A percentile compares a stretch with the other conserved stretches of the same genome.
These are phyloP conservation scores for Craseonycteris thonglongyai DNA, from an alignment of 2,113 vertebrate species.

Conservation along the genomic window DNA sequence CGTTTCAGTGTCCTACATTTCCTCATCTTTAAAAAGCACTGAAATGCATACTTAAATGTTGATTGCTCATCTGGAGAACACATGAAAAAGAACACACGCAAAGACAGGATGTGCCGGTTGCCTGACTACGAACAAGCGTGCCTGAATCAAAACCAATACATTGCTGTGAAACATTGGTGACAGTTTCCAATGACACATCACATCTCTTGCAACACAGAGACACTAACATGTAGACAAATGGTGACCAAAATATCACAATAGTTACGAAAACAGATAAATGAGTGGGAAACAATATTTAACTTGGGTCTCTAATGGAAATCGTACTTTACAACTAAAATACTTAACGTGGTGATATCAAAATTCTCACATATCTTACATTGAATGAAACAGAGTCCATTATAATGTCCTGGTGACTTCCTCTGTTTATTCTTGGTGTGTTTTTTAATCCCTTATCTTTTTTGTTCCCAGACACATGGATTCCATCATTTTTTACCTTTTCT, in stretches of 20 bases:
- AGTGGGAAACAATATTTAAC: neutral
- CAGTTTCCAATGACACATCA: neutral
- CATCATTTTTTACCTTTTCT: neutral
- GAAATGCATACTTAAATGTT: neutral
- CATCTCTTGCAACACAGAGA: neutral
- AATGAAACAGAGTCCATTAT: neutral
- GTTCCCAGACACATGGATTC: neutral
- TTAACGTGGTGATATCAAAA: neutral
- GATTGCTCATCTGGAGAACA: conserved; percentile 51
- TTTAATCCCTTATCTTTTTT: neutral
- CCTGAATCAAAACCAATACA: neutral
- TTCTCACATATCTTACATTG: neutral
- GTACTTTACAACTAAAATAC: neutral
- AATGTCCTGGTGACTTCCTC: neutral
- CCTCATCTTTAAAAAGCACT: neutral
- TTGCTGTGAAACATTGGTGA: neutral
- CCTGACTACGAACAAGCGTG: neutral
- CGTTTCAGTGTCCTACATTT: conserved; percentile 6
- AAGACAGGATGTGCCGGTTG: neutral
- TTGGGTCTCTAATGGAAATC: neutral
- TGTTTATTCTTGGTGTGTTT: neutral
- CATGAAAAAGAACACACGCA: neutral
- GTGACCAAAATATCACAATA: neutral
- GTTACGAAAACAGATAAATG: neutral
- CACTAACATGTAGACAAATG: neutral